These are phyloP conservation scores for Ophioninae sp. DNA, from an alignment of 2,888 invertebrate species.

Conservation along the genomic window DNA sequence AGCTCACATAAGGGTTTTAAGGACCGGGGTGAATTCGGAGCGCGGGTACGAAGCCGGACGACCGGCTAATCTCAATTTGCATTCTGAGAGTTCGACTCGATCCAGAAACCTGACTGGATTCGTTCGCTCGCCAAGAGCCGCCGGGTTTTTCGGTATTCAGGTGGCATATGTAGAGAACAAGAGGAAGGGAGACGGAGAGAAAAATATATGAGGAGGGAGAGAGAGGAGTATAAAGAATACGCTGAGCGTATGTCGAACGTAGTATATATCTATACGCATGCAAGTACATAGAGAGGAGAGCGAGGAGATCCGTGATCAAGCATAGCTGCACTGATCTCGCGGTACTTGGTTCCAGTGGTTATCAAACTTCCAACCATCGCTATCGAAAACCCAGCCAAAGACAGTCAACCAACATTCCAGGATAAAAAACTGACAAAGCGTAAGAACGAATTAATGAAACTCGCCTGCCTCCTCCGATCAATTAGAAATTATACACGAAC, in stretches of 20 bases:
- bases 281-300: constrained; percentile 47
- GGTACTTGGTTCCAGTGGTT: constrained; percentile 69
- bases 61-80: constrained; percentile 75
- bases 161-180: constrained; percentile 76
- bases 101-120: constrained; percentile 74
- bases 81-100: constrained; percentile 74
- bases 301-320: constrained; percentile 69
- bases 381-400: not conserved
- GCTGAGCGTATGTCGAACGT: constrained; percentile 65
- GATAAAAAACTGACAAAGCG: not conserved
- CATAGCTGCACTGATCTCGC: constrained; percentile 73
- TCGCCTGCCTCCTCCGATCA: no score
- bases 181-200: constrained; percentile 33
- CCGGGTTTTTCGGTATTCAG: constrained; percentile 78
- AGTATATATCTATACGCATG: constrained; percentile 45
- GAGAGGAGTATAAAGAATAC: constrained; percentile 32
- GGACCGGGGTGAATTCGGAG: constrained; percentile 61
- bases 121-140: constrained; percentile 65
- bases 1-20: constrained; percentile 62
- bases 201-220: constrained; percentile 27
- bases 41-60: constrained; percentile 49
- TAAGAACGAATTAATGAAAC: no score
- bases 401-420: not conserved
- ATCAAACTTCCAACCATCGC: constrained; percentile 64
- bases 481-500: no score